phyloP scores from a whole-genome alignment of 2,797 vertebrate genomes.

The Hyperoplus lanceolatus region DNA sequence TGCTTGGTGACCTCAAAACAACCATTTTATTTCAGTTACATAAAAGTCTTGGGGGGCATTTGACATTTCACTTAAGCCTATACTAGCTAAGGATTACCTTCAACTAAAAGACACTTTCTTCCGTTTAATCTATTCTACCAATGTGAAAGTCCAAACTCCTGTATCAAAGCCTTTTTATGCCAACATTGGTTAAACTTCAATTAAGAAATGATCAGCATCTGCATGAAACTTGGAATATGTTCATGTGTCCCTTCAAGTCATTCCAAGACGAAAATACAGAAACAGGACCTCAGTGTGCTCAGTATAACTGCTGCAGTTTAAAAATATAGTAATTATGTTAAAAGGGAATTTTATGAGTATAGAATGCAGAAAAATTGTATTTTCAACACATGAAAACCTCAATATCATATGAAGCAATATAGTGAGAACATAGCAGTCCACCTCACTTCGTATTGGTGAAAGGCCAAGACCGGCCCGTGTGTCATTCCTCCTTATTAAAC shows the following conservation, averaged over 20 bases:
- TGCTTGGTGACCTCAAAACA: background rate
- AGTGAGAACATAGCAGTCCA: conserved; percentile 20
- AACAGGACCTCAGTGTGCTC: background rate
- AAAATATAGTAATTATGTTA: background rate
- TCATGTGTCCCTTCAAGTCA: background rate
- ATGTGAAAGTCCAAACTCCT: background rate
- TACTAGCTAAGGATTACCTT: background rate
- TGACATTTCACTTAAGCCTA: background rate
- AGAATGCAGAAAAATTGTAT: background rate
- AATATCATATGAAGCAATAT: background rate
- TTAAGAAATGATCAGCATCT: background rate
- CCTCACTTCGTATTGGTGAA: conserved; percentile 43
- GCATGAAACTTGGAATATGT: background rate
- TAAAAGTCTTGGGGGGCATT: background rate
- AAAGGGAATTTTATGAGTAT: conserved; percentile 18
- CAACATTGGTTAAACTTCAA: background rate
- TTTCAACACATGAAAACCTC: conserved; percentile 5
- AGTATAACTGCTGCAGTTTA: background rate
- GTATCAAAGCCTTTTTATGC: background rate
- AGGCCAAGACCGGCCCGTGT: conserved; percentile 14
- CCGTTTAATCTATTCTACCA: background rate
- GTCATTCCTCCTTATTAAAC: conserved; percentile 58
- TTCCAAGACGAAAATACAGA: background rate
- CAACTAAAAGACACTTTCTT: background rate
- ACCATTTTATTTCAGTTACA: background rate